Percentiles rank a stretch among this genome's conserved stretches.
phyloP scores from a whole-genome alignment of 1,140 invertebrate genomes.

The Oppia nitens region DNA sequence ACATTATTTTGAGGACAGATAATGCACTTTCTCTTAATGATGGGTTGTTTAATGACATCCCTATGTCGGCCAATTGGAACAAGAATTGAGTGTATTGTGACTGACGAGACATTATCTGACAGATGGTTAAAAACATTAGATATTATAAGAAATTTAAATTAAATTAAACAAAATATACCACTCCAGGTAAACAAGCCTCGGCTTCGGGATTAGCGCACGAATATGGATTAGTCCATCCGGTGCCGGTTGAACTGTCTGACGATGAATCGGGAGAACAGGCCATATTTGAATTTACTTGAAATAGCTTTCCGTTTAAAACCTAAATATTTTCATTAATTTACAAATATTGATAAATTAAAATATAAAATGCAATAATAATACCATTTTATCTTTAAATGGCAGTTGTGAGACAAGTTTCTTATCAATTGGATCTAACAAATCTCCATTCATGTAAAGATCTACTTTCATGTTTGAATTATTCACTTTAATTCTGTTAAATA shows the following conservation, averaged over 20 bases:
- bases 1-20: constrained; percentile 68
- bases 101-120: constrained; percentile 54
- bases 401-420: constrained; percentile 71
- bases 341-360: constrained; percentile 8
- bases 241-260: constrained; percentile 69
- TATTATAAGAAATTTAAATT: not conserved
- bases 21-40: constrained; percentile 67
- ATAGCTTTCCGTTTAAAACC: constrained; percentile 68
- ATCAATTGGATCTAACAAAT: constrained; percentile 61
- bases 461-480: constrained; percentile 45
- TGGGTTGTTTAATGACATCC: constrained; percentile 56
- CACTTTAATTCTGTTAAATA: constrained; percentile 27
- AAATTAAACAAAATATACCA: constrained; percentile 42
- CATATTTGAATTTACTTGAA: constrained; percentile 57
- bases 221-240: constrained; percentile 61
- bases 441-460: constrained; percentile 75
- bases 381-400: constrained; percentile 74
- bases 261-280: constrained; percentile 71
- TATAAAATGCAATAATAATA: constrained; percentile 32
- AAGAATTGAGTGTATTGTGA: constrained; percentile 68
- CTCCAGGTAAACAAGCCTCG: constrained; percentile 74
- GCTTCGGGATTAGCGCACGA: constrained; percentile 59
- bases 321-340: constrained; percentile 27
- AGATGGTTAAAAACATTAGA: not conserved
- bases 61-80: constrained; percentile 73